Percentiles rank a stretch among this genome's conserved stretches.
Evolutionary conservation across 2,888 invertebrate genomes (phyloP).

Genomic region (Eugnorisma glareosa): DNA sequence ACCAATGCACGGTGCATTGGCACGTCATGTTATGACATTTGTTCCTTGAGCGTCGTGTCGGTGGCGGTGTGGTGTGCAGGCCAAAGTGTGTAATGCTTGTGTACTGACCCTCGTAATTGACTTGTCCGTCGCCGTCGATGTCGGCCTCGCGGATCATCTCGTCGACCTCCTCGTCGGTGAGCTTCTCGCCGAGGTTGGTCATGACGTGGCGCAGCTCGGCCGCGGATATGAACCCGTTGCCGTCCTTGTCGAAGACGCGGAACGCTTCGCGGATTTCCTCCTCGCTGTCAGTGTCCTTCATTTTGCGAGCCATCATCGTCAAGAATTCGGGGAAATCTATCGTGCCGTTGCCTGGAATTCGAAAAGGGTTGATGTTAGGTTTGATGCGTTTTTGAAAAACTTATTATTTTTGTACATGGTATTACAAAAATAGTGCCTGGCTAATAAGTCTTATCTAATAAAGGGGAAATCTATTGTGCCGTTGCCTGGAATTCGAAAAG

Average conservation of each 20-base stretch:
- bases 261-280: slow-evolving; percentile 99
- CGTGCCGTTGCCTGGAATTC: slow-evolving; percentile 97
- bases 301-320: slow-evolving; percentile 99
- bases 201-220: slow-evolving; percentile 99
- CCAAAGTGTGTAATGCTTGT: slow-evolving; percentile 30
- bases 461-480: slow-evolving; percentile 99
- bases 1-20: background rate
- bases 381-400: background rate
- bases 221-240: slow-evolving; percentile 99
- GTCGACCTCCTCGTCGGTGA: slow-evolving; percentile 99
- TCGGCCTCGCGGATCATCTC: slow-evolving; percentile 99
- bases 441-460: too few relatives aligned
- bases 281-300: slow-evolving; percentile 99
- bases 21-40: too few relatives aligned
- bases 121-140: slow-evolving; percentile 99
- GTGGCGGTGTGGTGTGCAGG: slow-evolving; percentile 19
- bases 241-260: slow-evolving; percentile 99
- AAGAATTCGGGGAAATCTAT: slow-evolving; percentile 99
- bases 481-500: slow-evolving; percentile 93
- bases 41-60: slow-evolving; percentile 45
- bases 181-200: slow-evolving; percentile 99
- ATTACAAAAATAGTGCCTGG: background rate
- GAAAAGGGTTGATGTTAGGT: slow-evolving; percentile 40
- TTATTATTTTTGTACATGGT: background rate
- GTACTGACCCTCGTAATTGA: slow-evolving; percentile 97